Conservation (phyloP, 2,113 vertebrate genomes). For the Lycocorax pyrrhopterus region DNA sequence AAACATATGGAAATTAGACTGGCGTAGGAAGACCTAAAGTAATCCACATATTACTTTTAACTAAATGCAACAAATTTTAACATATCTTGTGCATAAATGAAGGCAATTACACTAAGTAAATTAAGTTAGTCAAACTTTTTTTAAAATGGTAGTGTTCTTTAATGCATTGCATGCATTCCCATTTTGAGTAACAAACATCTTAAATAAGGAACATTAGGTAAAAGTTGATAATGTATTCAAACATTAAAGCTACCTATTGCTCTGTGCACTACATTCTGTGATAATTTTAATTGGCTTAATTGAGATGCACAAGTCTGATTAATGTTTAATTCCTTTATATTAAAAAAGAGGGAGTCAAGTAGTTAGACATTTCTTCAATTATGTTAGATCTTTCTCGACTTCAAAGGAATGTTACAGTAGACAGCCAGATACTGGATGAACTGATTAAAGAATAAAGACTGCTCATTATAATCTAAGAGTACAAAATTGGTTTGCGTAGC, state of each 20-base stretch:
- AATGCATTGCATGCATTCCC: slow-evolving; percentile 22
- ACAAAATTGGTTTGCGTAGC: slow-evolving; percentile 85
- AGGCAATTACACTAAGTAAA: background rate
- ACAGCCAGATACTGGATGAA: slow-evolving; percentile 77
- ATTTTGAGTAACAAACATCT: slow-evolving; percentile 59
- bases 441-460: slow-evolving; percentile 87
- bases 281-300: slow-evolving; percentile 88
- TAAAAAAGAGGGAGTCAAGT: slow-evolving; percentile 82
- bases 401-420: slow-evolving; percentile 83
- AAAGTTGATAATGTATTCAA: slow-evolving; percentile 79
- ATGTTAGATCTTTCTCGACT: slow-evolving; percentile 84
- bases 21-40: slow-evolving; percentile 3
- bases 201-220: slow-evolving; percentile 69
- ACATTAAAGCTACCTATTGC: slow-evolving; percentile 79
- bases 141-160: background rate
- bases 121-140: background rate
- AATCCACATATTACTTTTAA: background rate
- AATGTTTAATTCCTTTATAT: slow-evolving; percentile 87
- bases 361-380: slow-evolving; percentile 87
- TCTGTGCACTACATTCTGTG: slow-evolving; percentile 72
- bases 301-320: slow-evolving; percentile 84
- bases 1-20: background rate
- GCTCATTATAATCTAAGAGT: slow-evolving; percentile 85
- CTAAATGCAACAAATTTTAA: slow-evolving; percentile 1
- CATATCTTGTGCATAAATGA: background rate